Evolutionary conservation across 1,140 invertebrate species (phyloP).

Genomic region (Heliothis subflexa): DNA sequence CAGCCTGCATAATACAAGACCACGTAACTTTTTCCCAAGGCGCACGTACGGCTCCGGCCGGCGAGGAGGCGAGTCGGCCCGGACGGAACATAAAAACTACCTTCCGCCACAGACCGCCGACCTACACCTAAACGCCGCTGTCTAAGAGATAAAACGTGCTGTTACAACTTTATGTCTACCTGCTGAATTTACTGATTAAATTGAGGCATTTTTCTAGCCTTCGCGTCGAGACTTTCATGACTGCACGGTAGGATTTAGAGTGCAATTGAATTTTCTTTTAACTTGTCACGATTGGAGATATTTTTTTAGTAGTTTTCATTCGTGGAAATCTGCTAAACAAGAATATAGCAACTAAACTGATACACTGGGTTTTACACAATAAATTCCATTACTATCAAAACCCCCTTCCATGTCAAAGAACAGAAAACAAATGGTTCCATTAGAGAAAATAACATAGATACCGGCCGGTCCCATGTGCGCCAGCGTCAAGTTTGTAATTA

Average conservation of each 20-base stretch:
- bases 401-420: conserved; percentile 50
- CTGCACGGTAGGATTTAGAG: background rate
- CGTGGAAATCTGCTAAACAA: too few species aligned
- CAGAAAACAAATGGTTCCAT: conserved; percentile 60
- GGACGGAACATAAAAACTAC: conserved; percentile 50
- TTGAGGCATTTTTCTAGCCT: conserved; percentile 32
- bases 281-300: background rate
- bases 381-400: conserved; percentile 31
- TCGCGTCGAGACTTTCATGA: background rate
- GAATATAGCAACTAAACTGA: background rate
- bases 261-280: background rate
- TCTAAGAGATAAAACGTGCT: conserved; percentile 48
- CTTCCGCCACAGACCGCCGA: conserved; percentile 47
- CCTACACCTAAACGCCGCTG: conserved; percentile 41
- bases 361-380: conserved; percentile 8
- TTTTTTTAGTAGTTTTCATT: background rate
- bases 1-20: conserved; percentile 42
- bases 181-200: conserved; percentile 31
- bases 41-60: conserved; percentile 27
- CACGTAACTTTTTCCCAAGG: conserved; percentile 45
- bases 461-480: conserved; percentile 63
- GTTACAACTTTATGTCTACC: conserved; percentile 42
- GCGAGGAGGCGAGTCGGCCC: conserved; percentile 19
- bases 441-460: conserved; percentile 61
- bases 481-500: conserved; percentile 76